Percentiles rank a stretch among this genome's conserved stretches.
These are phyloP conservation scores for Rhabdornis inornatus DNA, from an alignment of 2,113 vertebrate species.

Conservation along the genomic window DNA sequence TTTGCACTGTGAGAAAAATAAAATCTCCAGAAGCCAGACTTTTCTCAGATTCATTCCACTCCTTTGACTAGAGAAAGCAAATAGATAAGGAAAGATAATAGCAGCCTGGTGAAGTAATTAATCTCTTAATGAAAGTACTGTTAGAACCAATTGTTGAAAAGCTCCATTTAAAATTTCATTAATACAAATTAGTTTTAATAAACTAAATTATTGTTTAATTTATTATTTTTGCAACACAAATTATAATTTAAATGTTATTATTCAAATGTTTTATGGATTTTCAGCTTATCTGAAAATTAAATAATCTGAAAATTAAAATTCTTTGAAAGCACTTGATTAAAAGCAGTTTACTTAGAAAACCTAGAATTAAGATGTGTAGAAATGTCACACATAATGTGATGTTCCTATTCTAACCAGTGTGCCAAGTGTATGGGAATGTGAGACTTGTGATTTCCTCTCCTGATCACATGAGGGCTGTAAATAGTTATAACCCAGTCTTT, in stretches of 20 bases:
- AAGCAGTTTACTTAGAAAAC: neutral
- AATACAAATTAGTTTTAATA: neutral
- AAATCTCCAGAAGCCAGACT: neutral
- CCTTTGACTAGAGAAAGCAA: neutral
- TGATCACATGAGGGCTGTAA: neutral
- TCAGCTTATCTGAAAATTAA: neutral
- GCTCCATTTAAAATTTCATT: neutral
- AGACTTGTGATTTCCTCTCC: rapidly evolving
- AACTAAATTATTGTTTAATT: neutral
- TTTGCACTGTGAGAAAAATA: neutral
- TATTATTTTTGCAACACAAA: neutral
- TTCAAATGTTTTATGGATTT: neutral
- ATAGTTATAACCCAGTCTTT: neutral
- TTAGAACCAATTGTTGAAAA: neutral
- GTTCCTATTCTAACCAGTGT: neutral
- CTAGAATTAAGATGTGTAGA: neutral
- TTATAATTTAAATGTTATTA: neutral
- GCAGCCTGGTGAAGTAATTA: neutral
- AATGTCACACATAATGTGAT: neutral
- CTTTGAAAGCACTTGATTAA: neutral
- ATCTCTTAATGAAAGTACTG: neutral
- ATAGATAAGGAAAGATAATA: neutral
- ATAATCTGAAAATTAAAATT: no score
- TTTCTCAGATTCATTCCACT: neutral
- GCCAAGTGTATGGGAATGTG: neutral